These are phyloP conservation scores for Pseudobourletiella spinata DNA, from an alignment of 1,140 invertebrate genomes.

Conservation along the genomic window DNA sequence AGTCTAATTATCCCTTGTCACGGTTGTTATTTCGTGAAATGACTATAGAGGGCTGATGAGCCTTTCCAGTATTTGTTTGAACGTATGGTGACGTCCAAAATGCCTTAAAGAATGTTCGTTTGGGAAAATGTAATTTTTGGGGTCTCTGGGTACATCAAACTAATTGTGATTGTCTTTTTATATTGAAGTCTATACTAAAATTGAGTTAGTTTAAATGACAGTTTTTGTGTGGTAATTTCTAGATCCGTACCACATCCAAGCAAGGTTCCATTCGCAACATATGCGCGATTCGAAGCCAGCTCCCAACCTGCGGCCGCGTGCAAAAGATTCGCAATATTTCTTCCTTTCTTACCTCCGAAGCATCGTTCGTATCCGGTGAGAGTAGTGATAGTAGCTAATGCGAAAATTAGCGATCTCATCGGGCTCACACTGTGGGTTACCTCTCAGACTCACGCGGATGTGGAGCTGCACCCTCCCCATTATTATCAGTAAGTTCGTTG, in stretches of 20 bases:
- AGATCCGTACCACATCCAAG: conserved; percentile 32
- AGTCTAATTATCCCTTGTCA: background rate
- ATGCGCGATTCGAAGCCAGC: conserved; percentile 82
- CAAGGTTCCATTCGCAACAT: conserved; percentile 41
- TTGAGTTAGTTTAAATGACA: too few species aligned
- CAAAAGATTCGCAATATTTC: conserved; percentile 54
- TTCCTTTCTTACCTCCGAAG: conserved; percentile 71
- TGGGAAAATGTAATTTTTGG: too few species aligned
- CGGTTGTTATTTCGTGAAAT: background rate
- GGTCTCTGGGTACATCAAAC: too few species aligned
- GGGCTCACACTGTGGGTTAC: conserved; percentile 82
- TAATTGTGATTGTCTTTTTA: too few species aligned
- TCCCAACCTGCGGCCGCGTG: conserved; percentile 20
- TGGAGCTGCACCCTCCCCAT: conserved; percentile 38
- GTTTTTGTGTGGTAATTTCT: background rate
- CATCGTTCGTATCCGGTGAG: conserved; percentile 73
- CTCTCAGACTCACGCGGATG: conserved; percentile 36
- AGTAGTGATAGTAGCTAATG: conserved; percentile 64
- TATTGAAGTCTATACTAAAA: too few species aligned
- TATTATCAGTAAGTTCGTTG: conserved; percentile 32
- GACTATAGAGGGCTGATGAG: too few species aligned
- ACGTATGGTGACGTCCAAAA: too few species aligned
- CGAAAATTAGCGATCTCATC: conserved; percentile 85
- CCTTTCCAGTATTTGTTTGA: too few species aligned
- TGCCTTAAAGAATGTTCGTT: too few species aligned